Base-by-base conservation (phyloP, 1,140 invertebrate genomes). In the Glossosoma conforme region DNA sequence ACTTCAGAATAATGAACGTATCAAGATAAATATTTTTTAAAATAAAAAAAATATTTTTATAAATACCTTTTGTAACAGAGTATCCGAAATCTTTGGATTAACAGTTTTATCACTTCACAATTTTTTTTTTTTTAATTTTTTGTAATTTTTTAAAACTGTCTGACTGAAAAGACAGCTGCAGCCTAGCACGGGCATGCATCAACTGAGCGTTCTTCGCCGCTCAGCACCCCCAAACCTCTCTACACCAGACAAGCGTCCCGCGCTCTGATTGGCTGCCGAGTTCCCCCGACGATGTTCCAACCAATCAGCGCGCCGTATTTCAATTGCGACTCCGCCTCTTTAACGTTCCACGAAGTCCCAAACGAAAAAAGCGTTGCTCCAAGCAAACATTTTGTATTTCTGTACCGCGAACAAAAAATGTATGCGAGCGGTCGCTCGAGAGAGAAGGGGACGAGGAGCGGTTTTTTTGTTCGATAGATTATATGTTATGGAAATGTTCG, bases 381-480 rank as follows among this genome's bases (percentile, higher is more conserved):
- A n/a, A n/a, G n/a, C n/a, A n/a, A n/a, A n/a, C n/a, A 50, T 42
- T 50, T 50, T 50, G 48, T 36, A 17, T 21, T 38, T 48, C 24
- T 32, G 35, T 38, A 36, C 33, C 38, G 48, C 44, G 48, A 44
- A 36, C 32, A 36, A 44, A 51, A 44, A 51, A 41, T 15, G n/a
- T 28, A 28, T n/a, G 6, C 6, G 6, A n/a, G 24, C 24, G 24
- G n/a, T 28, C 24, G 24, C 6, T 21, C 30, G 48, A 19, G 32
- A 22, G 30, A 20, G 18, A 15, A 22, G 25, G 38, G 40, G n/a
- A 10, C 4, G 33, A 10, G 36, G 19, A 11, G 28, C 38, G 28
- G 37, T 48, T 37, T 40, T 48, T 43, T 50, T 43, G 47, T 50
- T 43, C 47, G 40, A 28, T 28, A 50, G 47, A 50, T 49, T 49